Evolutionary conservation across 2,888 invertebrate species (phyloP).

Genomic region (Hylaea fasciaria): DNA sequence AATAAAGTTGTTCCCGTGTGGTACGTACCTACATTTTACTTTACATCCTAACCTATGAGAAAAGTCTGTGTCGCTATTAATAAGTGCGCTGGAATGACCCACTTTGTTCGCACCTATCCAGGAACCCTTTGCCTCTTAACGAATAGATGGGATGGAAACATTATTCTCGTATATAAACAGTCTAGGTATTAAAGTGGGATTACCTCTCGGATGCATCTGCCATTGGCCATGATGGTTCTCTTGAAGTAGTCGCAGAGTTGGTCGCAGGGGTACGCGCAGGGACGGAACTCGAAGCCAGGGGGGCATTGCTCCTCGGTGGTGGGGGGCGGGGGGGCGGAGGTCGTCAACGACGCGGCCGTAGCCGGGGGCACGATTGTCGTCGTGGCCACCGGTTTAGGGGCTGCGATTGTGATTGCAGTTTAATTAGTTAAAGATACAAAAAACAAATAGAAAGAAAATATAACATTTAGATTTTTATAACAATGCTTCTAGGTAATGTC

Average conservation of each 20-base stretch:
- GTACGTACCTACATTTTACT: too few relatives aligned
- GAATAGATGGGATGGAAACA: too few relatives aligned
- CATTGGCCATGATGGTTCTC: conserved; percentile 65
- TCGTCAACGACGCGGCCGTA: conserved; percentile 19
- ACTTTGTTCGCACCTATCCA: too few relatives aligned
- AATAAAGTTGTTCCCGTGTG: too few relatives aligned
- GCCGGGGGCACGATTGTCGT: not conserved
- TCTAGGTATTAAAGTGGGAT: conserved; percentile 34
- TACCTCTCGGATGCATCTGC: conserved; percentile 74
- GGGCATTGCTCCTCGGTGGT: conserved; percentile 51
- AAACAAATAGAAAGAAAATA: too few relatives aligned
- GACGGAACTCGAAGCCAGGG: conserved; percentile 84
- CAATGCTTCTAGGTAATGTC: too few relatives aligned
- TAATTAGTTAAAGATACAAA: not conserved
- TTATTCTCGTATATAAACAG: too few relatives aligned
- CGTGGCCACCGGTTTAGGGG: not conserved
- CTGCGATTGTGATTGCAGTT: not conserved
- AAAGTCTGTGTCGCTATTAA: too few relatives aligned
- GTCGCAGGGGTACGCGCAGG: conserved; percentile 90
- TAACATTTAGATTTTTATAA: too few relatives aligned
- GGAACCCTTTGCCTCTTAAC: too few relatives aligned
- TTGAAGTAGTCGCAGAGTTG: conserved; percentile 88
- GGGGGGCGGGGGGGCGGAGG: conserved; percentile 15
- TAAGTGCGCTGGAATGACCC: too few relatives aligned
- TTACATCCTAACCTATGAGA: too few relatives aligned